Conservation (phyloP, 2,888 invertebrate genomes). For the Ariolimax columbianus region DNA sequence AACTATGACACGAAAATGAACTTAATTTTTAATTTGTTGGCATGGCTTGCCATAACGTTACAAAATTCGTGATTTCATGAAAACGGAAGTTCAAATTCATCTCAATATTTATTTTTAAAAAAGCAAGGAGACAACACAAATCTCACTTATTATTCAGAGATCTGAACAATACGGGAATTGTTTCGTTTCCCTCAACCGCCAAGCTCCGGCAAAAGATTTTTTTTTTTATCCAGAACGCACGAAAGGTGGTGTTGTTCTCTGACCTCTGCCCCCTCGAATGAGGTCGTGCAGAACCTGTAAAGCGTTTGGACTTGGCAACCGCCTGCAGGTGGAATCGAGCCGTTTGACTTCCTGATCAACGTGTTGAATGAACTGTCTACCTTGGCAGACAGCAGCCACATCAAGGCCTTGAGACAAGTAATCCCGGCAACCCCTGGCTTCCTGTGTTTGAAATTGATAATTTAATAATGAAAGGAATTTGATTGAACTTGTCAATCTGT, state of each 20-base stretch:
- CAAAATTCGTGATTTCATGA: too few relatives aligned
- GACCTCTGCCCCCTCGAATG: not conserved
- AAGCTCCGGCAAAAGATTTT: too few relatives aligned
- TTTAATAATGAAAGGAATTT: not conserved
- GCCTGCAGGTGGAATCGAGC: not conserved
- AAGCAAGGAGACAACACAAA: too few relatives aligned
- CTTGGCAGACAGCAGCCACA: not conserved
- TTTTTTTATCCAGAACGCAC: not conserved
- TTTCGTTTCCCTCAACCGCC: not conserved
- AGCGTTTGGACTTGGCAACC: not conserved
- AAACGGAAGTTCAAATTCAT: too few relatives aligned
- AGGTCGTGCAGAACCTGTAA: not conserved
- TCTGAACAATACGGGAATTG: not conserved
- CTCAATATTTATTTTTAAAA: too few relatives aligned
- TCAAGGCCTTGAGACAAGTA: not conserved
- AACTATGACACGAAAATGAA: too few relatives aligned
- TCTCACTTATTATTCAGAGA: too few relatives aligned
- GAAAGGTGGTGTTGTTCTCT: not conserved
- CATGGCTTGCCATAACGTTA: too few relatives aligned
- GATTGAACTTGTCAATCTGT: too few relatives aligned
- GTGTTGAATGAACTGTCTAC: not conserved
- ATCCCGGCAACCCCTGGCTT: not conserved
- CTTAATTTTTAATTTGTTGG: too few relatives aligned
- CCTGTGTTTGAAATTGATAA: not conserved
- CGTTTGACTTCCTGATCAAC: not conserved